Base-by-base conservation (phyloP, 2,113 vertebrate genomes). In the Paralichthys olivaceus region DNA sequence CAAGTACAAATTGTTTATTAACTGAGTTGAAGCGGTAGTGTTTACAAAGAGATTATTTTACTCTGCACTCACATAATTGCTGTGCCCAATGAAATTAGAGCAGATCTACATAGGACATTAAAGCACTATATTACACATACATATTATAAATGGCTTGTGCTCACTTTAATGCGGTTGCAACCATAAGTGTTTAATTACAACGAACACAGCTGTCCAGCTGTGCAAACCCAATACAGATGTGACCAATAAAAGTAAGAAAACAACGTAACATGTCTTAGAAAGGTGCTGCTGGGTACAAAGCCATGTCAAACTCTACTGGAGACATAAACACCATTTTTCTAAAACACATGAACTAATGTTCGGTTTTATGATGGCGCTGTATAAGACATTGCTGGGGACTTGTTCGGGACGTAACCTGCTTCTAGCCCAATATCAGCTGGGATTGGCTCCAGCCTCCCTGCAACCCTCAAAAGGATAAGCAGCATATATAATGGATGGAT, bases 201-300 rank as follows among this genome's bases (percentile, higher is more conserved):
- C 69, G 71, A 71, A 75, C 56, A 57, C 45, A 22, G 53, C 37
- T 56, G 28, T 75, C 81, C 66, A 71, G 61, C 70, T 75, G 61
- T 53, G 64, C 54, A 80, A 77, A 80, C 45, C 61, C 34, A 53
- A 53, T 1, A 53, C 49, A 55, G 49, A 12, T 65, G 34, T 13
- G 12, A 9, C 15, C 51, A 34, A 68, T 45, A 55, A 40, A 66
- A 28, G n/a, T 11, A 23, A 68, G 45, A 57, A 28, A 29, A 5
- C 51, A 53, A 53, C 29, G 23, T 22, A 6, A 45, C 51, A 43
- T 32, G 14, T 40, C 20, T 64, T 9, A 19, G n/a, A 69, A 69
- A 57, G 53, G 14, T 15, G n/a, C 61, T 11, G 3, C 17, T 28
- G n/a, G 49, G 25, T 1, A 13, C 14, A n/a, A 4, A 37, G 29